phyloP scores from a whole-genome alignment of 2,888 invertebrate species.

The Drosophila setosimentum region DNA sequence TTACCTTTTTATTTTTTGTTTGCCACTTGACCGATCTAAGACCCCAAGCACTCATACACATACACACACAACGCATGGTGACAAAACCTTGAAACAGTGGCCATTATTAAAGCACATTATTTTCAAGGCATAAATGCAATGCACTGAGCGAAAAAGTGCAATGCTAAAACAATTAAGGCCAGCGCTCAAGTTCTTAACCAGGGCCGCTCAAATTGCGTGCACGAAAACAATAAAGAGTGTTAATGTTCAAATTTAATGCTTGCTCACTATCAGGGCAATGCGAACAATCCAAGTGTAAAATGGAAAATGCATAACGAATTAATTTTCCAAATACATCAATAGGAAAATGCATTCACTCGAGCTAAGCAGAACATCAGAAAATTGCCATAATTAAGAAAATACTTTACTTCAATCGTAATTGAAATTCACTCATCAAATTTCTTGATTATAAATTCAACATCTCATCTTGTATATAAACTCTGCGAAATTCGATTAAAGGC shows the following conservation, averaged over 20 bases:
- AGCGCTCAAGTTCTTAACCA: constrained; percentile 45
- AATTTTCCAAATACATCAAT: background rate
- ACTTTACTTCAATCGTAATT: background rate
- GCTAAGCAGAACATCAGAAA: background rate
- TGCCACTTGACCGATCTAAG: constrained; percentile 31
- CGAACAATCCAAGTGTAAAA: constrained; percentile 20
- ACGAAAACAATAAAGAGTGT: constrained; percentile 57
- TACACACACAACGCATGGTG: background rate
- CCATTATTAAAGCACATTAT: constrained; percentile 25
- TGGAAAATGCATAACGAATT: background rate
- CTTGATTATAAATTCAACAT: background rate
- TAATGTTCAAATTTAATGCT: constrained; percentile 19
- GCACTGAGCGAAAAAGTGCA: constrained; percentile 41
- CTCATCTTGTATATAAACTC: background rate
- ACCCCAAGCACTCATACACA: constrained; percentile 10
- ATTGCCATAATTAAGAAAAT: background rate
- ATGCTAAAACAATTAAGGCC: constrained; percentile 65
- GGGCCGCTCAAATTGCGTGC: constrained; percentile 59
- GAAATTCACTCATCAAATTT: background rate
- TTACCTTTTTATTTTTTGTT: constrained; percentile 24
- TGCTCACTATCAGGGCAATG: constrained; percentile 48
- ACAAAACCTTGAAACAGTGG: constrained; percentile 45
- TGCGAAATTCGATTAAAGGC: background rate
- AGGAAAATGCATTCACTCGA: background rate
- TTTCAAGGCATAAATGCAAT: constrained; percentile 37